Percentiles rank a stretch among this genome's conserved stretches.
phyloP scores from a whole-genome alignment of 2,888 invertebrate genomes.

The Ophonus ardosiacus region DNA sequence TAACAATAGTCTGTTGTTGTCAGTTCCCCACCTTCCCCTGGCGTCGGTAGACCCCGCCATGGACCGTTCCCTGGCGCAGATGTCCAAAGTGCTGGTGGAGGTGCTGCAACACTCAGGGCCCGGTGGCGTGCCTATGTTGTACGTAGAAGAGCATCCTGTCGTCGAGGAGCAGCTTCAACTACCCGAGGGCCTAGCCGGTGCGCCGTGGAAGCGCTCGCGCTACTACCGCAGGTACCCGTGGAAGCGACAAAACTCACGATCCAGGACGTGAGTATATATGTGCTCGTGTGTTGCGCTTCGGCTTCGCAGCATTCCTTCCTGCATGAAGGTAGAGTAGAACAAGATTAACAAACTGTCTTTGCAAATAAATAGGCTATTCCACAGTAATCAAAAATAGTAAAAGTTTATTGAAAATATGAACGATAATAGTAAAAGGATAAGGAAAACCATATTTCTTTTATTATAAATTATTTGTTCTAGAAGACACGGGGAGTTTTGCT shows the following conservation, averaged over 20 bases:
- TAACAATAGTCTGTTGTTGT: background rate
- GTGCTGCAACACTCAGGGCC: slow-evolving; percentile 72
- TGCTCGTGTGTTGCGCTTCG: slow-evolving; percentile 18
- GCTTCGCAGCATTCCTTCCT: background rate
- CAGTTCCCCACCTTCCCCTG: background rate
- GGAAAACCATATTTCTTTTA: too few relatives aligned
- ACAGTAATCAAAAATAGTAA: too few relatives aligned
- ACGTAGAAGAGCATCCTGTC: slow-evolving; percentile 71
- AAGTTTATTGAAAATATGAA: too few relatives aligned
- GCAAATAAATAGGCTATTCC: too few relatives aligned
- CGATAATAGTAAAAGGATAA: too few relatives aligned
- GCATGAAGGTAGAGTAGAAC: background rate
- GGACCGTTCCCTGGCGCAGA: slow-evolving; percentile 18
- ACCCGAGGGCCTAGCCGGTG: slow-evolving; percentile 6
- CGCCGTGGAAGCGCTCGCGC: slow-evolving; percentile 76
- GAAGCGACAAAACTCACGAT: slow-evolving; percentile 79
- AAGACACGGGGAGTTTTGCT: too few relatives aligned
- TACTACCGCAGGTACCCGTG: slow-evolving; percentile 81
- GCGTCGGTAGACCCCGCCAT: slow-evolving; percentile 17
- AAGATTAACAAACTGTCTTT: too few relatives aligned
- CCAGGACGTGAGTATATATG: slow-evolving; percentile 60
- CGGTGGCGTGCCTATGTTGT: slow-evolving; percentile 72
- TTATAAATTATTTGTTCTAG: too few relatives aligned
- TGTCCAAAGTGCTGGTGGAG: slow-evolving; percentile 69
- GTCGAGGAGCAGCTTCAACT: slow-evolving; percentile 39